phyloP scores from a whole-genome alignment of 2,888 invertebrate genomes.

The Cacoxenus indagator region DNA sequence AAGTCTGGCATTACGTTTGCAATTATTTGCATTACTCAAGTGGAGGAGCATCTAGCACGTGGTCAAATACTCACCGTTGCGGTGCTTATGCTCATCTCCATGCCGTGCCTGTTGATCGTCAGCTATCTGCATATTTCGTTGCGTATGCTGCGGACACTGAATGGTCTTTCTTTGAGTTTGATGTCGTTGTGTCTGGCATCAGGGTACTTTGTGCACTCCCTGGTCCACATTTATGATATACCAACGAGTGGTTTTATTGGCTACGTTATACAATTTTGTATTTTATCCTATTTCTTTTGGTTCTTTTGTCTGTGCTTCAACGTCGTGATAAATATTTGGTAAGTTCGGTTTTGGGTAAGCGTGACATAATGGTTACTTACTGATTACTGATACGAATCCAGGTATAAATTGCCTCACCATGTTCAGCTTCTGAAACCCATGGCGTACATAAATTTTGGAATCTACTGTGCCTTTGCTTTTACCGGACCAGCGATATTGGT shows the following conservation, averaged over 20 bases:
- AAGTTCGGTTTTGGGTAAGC: slow-evolving; percentile 33
- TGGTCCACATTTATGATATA: slow-evolving; percentile 64
- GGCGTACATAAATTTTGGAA: slow-evolving; percentile 52
- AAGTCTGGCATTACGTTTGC: slow-evolving; percentile 62
- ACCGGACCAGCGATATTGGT: slow-evolving; percentile 63
- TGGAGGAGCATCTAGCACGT: slow-evolving; percentile 58
- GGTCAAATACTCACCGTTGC: slow-evolving; percentile 60
- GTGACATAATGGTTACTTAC: not conserved
- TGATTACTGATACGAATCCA: not conserved
- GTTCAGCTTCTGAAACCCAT: slow-evolving; percentile 46
- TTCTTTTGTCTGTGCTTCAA: slow-evolving; percentile 66
- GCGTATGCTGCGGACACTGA: slow-evolving; percentile 61
- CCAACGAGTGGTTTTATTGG: slow-evolving; percentile 56
- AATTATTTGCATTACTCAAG: slow-evolving; percentile 65
- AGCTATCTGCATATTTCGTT: slow-evolving; percentile 62
- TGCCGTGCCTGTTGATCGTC: slow-evolving; percentile 64
- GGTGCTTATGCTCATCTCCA: slow-evolving; percentile 66
- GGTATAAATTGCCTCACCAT: slow-evolving; percentile 60
- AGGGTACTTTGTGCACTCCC: slow-evolving; percentile 65
- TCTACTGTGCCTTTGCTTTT: slow-evolving; percentile 56
- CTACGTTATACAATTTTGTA: slow-evolving; percentile 68
- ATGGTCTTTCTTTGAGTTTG: slow-evolving; percentile 66
- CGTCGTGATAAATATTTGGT: slow-evolving; percentile 67
- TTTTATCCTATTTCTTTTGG: slow-evolving; percentile 69
- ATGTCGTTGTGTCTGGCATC: slow-evolving; percentile 66